phyloP scores from a whole-genome alignment of 2,888 invertebrate species.

The Philhelius pedissequus region DNA sequence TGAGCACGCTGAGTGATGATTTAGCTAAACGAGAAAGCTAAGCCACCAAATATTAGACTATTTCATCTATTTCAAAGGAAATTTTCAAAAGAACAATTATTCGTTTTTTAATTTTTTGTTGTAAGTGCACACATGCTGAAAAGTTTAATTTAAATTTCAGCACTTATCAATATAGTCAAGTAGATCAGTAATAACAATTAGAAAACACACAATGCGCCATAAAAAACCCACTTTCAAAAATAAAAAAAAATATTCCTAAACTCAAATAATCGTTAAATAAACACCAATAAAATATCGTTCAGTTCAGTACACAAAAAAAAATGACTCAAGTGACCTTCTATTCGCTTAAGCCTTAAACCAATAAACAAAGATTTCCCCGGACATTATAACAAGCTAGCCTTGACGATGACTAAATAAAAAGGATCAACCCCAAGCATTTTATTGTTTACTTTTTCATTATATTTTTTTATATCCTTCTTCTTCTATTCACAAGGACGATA shows the following conservation, averaged over 20 bases:
- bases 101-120: too few species aligned
- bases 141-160: too few species aligned
- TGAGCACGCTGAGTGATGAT: too few species aligned
- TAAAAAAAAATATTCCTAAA: conserved; percentile 12
- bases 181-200: not conserved
- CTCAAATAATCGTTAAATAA: conserved; percentile 32
- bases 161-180: too few species aligned
- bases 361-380: conserved; percentile 47
- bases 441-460: not conserved
- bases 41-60: too few species aligned
- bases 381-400: not conserved
- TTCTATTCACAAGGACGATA: not conserved
- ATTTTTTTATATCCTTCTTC: conserved; percentile 18
- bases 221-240: not conserved
- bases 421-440: not conserved
- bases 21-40: too few species aligned
- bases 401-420: not conserved
- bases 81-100: too few species aligned
- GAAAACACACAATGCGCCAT: not conserved
- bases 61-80: too few species aligned
- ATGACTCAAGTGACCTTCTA: conserved; percentile 38
- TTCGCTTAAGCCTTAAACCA: conserved; percentile 25
- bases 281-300: conserved; percentile 28
- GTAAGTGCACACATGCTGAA: too few species aligned
- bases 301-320: not conserved